phyloP scores from a whole-genome alignment of 2,888 invertebrate species.

The Aromia moschata region DNA sequence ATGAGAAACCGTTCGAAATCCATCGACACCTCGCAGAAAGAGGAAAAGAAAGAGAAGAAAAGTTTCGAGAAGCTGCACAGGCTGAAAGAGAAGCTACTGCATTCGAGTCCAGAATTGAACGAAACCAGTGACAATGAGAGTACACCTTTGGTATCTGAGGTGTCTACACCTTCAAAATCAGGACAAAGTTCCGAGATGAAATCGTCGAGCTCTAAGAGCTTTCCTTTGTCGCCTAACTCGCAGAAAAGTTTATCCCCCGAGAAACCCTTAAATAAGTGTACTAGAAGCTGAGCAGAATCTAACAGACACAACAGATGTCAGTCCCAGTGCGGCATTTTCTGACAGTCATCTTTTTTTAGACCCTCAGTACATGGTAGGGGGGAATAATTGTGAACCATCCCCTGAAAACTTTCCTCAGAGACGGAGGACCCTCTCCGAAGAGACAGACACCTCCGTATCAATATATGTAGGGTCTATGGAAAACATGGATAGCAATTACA shows the following conservation, averaged over 20 bases:
- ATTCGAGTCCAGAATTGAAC: constrained; percentile 57
- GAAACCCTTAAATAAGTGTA: constrained; percentile 37
- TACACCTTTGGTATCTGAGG: constrained; percentile 71
- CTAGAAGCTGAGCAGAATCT: constrained; percentile 51
- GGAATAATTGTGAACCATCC: constrained; percentile 28
- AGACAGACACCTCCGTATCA: constrained; percentile 48
- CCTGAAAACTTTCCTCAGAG: constrained; percentile 36
- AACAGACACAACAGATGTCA: constrained; percentile 46
- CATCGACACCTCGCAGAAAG: constrained; percentile 51
- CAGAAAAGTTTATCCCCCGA: constrained; percentile 49
- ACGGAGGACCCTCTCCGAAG: constrained; percentile 54
- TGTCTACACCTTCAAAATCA: constrained; percentile 54
- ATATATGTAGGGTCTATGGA: constrained; percentile 45
- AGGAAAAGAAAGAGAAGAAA: constrained; percentile 44
- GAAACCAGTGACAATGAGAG: constrained; percentile 72
- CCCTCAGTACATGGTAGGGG: constrained; percentile 26
- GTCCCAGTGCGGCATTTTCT: constrained; percentile 37
- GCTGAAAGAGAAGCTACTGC: constrained; percentile 59
- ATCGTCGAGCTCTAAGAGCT: constrained; percentile 52
- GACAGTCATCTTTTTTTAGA: constrained; percentile 33
- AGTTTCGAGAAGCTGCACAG: constrained; percentile 56
- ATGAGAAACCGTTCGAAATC: constrained; percentile 55
- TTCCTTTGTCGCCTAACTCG: constrained; percentile 49
- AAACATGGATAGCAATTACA: constrained; percentile 49
- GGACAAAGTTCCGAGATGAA: constrained; percentile 50